These are phyloP conservation scores for Poecile montanus DNA, from an alignment of 2,797 vertebrate genomes.

Conservation along the genomic window DNA sequence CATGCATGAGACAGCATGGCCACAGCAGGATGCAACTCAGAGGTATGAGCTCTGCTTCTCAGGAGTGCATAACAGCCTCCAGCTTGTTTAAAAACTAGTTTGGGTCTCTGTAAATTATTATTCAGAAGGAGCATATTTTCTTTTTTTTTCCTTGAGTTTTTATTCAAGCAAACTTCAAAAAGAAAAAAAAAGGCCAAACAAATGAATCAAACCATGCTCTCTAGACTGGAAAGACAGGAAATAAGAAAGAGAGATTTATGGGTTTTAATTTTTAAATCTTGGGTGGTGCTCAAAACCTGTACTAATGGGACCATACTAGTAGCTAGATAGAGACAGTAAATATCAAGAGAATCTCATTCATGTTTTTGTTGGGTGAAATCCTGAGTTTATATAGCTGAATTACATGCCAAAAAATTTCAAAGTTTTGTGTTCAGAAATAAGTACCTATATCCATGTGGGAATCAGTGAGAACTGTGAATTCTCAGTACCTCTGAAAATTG, in stretches of 20 bases:
- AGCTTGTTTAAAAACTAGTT: neutral
- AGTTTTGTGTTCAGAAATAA: conserved; percentile 19
- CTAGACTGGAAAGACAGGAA: conserved; percentile 8
- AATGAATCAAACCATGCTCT: neutral
- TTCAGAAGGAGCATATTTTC: neutral
- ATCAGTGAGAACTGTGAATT: conserved; percentile 24
- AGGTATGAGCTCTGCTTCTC: neutral
- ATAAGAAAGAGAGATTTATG: conserved; percentile 44
- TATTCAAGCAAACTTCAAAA: neutral
- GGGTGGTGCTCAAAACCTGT: conserved; percentile 25
- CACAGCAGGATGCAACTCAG: conserved; percentile 2
- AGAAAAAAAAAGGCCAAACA: neutral
- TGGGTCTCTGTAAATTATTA: neutral
- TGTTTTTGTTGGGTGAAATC: conserved; percentile 55
- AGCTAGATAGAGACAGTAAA: conserved; percentile 49
- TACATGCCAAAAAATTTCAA: conserved; percentile 28
- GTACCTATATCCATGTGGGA: conserved; percentile 40
- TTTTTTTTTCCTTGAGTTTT: neutral
- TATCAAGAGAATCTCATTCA: conserved; percentile 28
- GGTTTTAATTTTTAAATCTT: conserved; percentile 55
- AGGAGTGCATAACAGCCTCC: neutral
- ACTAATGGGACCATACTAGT: conserved; percentile 38
- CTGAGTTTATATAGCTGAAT: conserved; percentile 21
- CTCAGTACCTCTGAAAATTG: conserved; percentile 43
- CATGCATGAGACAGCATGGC: neutral